These are phyloP conservation scores for Microtus ochrogaster DNA, from an alignment of 2,113 vertebrate species.

Conservation along the genomic window DNA sequence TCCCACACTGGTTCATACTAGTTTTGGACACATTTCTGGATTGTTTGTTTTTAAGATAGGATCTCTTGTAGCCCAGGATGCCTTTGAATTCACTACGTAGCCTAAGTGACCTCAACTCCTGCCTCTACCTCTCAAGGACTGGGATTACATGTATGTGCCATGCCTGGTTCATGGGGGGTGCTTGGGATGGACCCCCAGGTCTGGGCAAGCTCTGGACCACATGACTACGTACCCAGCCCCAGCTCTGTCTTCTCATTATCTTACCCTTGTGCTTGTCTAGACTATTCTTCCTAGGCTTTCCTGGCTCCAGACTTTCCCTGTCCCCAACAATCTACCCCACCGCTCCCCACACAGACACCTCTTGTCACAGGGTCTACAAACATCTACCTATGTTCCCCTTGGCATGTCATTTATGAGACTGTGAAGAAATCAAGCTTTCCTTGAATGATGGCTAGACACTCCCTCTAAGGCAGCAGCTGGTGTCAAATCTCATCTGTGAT, in stretches of 20 bases:
- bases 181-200: background rate
- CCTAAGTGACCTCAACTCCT: background rate
- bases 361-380: background rate
- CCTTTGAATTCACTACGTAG: background rate
- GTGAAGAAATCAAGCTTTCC: background rate
- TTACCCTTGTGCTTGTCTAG: background rate
- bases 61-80: background rate
- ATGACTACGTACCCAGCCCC: background rate
- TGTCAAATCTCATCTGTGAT: background rate
- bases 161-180: background rate
- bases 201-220: background rate
- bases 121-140: background rate
- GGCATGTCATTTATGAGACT: background rate
- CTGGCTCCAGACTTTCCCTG: background rate
- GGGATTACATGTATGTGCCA: too few relatives aligned
- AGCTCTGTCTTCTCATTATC: background rate
- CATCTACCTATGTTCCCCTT: background rate
- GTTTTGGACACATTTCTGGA: background rate
- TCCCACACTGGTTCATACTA: background rate
- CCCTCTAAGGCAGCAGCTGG: background rate
- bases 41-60: background rate
- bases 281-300: background rate
- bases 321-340: background rate
- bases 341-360: background rate
- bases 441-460: background rate